Evolutionary conservation across 2,113 vertebrate genomes (phyloP), one percentile per base, ranked within the genome.

Genomic region (Protomyctophum bolini): DNA sequence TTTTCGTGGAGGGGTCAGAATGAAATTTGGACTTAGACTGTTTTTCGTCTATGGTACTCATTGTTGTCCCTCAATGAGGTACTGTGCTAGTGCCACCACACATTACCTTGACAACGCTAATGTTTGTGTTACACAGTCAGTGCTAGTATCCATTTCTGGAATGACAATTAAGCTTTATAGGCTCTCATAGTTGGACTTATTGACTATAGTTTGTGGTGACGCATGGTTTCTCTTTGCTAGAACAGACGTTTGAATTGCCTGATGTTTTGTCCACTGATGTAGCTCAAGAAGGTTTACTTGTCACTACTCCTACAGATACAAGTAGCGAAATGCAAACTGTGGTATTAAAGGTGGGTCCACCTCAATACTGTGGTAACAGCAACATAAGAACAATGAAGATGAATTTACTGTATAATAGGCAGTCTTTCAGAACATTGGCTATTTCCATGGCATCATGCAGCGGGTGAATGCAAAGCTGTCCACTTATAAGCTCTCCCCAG

Each of bases 211-310:
- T 33, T 56, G 46, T 55, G 9, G 62, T 64, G 45, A 61, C 69
- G 45, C 29, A 66, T 63, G 61, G 60, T 54, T 14, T 49, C 46
- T 41, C 33, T 41, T 57, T 61, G 59, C 71, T 56, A 60, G 68
- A 63, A 83, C 76, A 64, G 58, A 11, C 55, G 54, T 74, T 52
- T 65, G 49, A 63, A 33, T 48, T 58, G 6, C 5, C 33, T 41
- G 33, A 3, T 41, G 33, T 41, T 41, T 41, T 41, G 33, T 41
- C 33, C 21, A 21, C 21, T 21, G 21, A 21, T 21, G 21, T 21
- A 41, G 33, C 33, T 41, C 2, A 41, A 41, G 33, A 41, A 41
- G 33, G 33, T 41, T 41, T 41, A 41, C 3, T 4, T 41, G 33
- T 41, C 33, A 41, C 33, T 41, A 41, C 33, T 41, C 33, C 3